phyloP scores from a whole-genome alignment of 2,888 invertebrate genomes.

The Melikaiella ostensackeni region DNA sequence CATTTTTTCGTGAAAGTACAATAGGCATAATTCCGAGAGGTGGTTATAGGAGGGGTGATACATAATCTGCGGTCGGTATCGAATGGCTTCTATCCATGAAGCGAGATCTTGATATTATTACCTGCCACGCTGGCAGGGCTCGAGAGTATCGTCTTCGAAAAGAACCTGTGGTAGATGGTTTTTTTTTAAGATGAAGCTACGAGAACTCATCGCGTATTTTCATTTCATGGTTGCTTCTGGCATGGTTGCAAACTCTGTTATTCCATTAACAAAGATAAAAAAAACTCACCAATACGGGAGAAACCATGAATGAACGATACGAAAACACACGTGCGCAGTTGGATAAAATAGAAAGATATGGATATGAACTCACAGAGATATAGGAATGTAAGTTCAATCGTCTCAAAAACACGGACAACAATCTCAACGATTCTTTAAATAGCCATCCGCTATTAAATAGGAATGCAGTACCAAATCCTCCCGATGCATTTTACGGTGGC shows the following conservation, averaged over 20 bases:
- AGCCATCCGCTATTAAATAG: not conserved
- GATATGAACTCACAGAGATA: constrained; percentile 18
- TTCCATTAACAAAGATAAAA: constrained; percentile 9
- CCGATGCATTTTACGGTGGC: constrained; percentile 39
- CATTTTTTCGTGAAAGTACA: constrained; percentile 53
- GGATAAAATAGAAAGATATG: not conserved
- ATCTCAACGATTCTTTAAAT: not conserved
- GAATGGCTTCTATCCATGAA: too few relatives aligned
- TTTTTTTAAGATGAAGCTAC: constrained; percentile 37
- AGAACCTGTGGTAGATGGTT: constrained; percentile 37
- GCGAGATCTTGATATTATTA: too few relatives aligned
- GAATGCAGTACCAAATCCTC: constrained; percentile 19
- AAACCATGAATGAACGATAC: constrained; percentile 15
- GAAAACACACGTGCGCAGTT: constrained; percentile 19
- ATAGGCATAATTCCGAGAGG: too few relatives aligned
- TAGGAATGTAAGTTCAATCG: constrained; percentile 40
- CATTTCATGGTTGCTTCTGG: constrained; percentile 44
- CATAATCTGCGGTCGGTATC: too few relatives aligned
- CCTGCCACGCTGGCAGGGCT: constrained; percentile 15
- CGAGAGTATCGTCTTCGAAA: constrained; percentile 36
- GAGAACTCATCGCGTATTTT: not conserved
- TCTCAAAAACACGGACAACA: not conserved
- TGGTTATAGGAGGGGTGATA: too few relatives aligned
- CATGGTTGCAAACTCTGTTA: constrained; percentile 40
- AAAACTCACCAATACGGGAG: not conserved